These are phyloP conservation scores for Temnothorax ravouxi DNA, from an alignment of 2,888 invertebrate species.

Conservation along the genomic window DNA sequence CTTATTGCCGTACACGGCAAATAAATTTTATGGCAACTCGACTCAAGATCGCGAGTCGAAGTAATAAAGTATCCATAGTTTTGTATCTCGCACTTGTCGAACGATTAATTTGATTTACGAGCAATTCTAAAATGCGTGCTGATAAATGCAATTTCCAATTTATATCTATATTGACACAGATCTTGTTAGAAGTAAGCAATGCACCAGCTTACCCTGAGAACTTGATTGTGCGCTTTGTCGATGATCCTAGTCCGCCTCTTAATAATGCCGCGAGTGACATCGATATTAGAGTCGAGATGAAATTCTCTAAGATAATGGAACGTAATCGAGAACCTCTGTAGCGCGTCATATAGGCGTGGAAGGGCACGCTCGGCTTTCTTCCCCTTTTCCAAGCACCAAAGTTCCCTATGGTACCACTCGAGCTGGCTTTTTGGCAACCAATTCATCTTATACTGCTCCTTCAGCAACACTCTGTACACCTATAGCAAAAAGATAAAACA, in stretches of 20 bases:
- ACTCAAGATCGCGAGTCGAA: not conserved
- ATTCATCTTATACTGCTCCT: slow-evolving; percentile 83
- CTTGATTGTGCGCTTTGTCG: slow-evolving; percentile 83
- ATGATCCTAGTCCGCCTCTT: slow-evolving; percentile 86
- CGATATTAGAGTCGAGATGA: slow-evolving; percentile 84
- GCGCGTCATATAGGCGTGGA: slow-evolving; percentile 88
- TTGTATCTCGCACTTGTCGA: not conserved
- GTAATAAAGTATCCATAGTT: slow-evolving; percentile 14
- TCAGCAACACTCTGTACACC: slow-evolving; percentile 83
- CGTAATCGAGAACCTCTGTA: slow-evolving; percentile 87
- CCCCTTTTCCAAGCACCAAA: slow-evolving; percentile 85
- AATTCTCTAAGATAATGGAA: slow-evolving; percentile 86
- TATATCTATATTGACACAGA: slow-evolving; percentile 8
- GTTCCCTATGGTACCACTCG: slow-evolving; percentile 84
- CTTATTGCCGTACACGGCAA: not conserved
- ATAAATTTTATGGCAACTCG: slow-evolving; percentile 7
- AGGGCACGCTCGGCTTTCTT: slow-evolving; percentile 88
- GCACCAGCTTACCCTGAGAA: slow-evolving; percentile 79
- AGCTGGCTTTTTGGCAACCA: slow-evolving; percentile 86
- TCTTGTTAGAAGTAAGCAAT: not conserved
- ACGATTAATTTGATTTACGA: slow-evolving; percentile 27
- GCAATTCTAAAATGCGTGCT: not conserved
- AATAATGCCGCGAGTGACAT: slow-evolving; percentile 86
- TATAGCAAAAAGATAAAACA: slow-evolving; percentile 76
- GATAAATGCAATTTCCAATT: slow-evolving; percentile 9